Conservation (phyloP, 2,888 invertebrate genomes). For the Drosophila tanythrix region DNA sequence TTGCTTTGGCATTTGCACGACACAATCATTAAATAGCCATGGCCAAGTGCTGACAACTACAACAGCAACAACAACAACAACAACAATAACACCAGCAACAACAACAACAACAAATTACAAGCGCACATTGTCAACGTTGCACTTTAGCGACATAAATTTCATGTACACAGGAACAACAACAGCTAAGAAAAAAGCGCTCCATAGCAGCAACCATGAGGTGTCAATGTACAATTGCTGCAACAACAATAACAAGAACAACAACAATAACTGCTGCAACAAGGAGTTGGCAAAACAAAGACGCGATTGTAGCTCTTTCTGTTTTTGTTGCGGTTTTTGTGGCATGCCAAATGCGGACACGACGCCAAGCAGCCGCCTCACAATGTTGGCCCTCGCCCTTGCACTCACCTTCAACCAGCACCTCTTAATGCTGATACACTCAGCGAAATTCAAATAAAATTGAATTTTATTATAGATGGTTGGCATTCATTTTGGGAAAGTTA, state of each 20-base stretch:
- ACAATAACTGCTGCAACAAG: conserved; percentile 33
- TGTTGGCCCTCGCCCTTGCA: conserved; percentile 15
- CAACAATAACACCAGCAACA: conserved; percentile 19
- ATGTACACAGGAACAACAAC: conserved; percentile 58
- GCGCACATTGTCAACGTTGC: conserved; percentile 80
- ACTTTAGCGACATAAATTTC: conserved; percentile 79
- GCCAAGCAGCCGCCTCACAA: conserved; percentile 46
- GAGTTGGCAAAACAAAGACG: conserved; percentile 67
- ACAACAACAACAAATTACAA: conserved; percentile 76
- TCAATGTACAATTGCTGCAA: conserved; percentile 78
- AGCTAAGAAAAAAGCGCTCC: conserved; percentile 32
- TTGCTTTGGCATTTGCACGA: conserved; percentile 74
- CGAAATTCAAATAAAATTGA: neutral
- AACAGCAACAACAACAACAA: conserved; percentile 48
- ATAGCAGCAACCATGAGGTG: conserved; percentile 65
- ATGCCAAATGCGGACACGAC: conserved; percentile 76
- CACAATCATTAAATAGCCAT: conserved; percentile 78
- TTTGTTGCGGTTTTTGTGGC: conserved; percentile 39
- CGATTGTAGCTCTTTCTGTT: conserved; percentile 63
- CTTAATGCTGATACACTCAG: neutral
- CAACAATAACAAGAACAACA: conserved; percentile 43
- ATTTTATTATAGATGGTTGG: neutral
- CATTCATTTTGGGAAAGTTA: neutral
- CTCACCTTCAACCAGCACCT: conserved; percentile 8
- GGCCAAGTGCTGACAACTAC: conserved; percentile 75